These are phyloP conservation scores for Drosophila pachea DNA, from an alignment of 1,140 invertebrate genomes.

Conservation along the genomic window DNA sequence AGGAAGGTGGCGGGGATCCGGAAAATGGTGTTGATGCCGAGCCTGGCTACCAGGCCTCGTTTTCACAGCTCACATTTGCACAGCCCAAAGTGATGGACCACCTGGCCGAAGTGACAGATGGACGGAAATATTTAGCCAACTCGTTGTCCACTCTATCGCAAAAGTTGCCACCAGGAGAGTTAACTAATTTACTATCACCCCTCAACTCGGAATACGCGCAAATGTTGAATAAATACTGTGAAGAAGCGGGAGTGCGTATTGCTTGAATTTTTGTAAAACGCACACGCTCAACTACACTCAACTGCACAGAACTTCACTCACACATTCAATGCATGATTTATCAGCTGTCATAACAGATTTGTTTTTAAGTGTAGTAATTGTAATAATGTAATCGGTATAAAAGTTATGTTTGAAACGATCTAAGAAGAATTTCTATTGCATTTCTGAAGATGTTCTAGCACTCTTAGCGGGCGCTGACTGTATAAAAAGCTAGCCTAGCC, in stretches of 20 bases:
- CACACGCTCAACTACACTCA: conserved; percentile 17
- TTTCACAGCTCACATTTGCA: conserved; percentile 92
- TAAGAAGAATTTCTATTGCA: neutral
- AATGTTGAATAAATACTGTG: conserved; percentile 76
- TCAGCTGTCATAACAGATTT: conserved; percentile 47
- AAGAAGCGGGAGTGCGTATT: conserved; percentile 68
- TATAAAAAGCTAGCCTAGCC: no score
- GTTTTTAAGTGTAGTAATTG: conserved; percentile 48
- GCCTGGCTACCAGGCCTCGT: conserved; percentile 92
- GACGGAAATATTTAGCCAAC: conserved; percentile 85
- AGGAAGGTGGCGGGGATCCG: conserved; percentile 82
- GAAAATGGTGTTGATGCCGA: conserved; percentile 83
- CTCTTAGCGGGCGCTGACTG: no score
- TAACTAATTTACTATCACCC: conserved; percentile 79
- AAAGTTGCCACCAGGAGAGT: conserved; percentile 81
- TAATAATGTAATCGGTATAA: conserved; percentile 48
- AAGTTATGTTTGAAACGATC: conserved; percentile 44
- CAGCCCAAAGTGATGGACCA: conserved; percentile 87
- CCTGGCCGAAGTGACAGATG: conserved; percentile 82
- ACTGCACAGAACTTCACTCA: conserved; percentile 13
- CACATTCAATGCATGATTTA: conserved; percentile 22
- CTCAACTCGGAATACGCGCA: conserved; percentile 65
- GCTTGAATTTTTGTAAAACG: conserved; percentile 32
- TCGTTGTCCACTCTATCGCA: conserved; percentile 83
- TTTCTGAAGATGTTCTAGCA: no score